phyloP scores from a whole-genome alignment of 2,113 vertebrate genomes.

The Nannobrachium achirus region DNA sequence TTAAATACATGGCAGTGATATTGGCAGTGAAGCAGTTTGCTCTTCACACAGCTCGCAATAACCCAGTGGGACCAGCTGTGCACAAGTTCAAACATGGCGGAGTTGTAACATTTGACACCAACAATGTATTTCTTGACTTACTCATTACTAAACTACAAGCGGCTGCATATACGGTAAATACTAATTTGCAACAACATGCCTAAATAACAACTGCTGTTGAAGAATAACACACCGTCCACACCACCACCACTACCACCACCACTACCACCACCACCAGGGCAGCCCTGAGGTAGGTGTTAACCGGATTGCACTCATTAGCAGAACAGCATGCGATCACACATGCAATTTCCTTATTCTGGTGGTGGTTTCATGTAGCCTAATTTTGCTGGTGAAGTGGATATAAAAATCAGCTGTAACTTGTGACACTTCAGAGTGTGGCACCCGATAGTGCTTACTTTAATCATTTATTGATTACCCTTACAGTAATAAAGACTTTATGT shows the following conservation, averaged over 20 bases:
- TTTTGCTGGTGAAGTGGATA: neutral
- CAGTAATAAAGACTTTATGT: constrained; percentile 41
- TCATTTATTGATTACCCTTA: constrained; percentile 47
- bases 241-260: neutral
- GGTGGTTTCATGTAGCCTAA: neutral
- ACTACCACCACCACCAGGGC: neutral
- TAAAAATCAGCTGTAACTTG: neutral
- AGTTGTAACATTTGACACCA: no score
- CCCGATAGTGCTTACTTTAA: constrained; percentile 21
- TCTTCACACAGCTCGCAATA: no score
- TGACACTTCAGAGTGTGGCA: neutral
- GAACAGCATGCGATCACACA: neutral
- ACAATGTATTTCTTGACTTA: no score
- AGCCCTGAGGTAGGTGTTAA: neutral
- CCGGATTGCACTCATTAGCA: constrained; percentile 7
- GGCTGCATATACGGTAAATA: no score
- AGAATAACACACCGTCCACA: neutral
- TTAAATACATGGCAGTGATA: no score
- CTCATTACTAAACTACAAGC: no score
- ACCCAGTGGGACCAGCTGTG: no score
- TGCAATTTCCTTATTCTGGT: no score
- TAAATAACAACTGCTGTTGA: constrained; percentile 8
- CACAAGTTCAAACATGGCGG: no score
- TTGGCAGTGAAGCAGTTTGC: no score
- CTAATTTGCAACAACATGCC: constrained; percentile 4